phyloP scores from a whole-genome alignment of 1,140 invertebrate species.

The Lordiphosa stackelbergi region DNA sequence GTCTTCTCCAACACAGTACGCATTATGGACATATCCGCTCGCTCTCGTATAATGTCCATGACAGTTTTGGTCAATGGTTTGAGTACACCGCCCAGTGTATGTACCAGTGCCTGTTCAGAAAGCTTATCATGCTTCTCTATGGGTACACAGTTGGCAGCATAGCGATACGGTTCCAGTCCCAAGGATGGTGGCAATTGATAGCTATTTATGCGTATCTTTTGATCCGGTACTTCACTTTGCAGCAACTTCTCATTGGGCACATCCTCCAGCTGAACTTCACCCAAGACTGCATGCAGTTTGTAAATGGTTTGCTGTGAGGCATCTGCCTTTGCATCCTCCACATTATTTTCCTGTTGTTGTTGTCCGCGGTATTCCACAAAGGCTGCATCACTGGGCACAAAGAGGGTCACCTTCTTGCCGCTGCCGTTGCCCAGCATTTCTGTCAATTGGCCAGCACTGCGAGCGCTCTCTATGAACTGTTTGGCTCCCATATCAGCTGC shows the following conservation, averaged over 20 bases:
- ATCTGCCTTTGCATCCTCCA: conserved; percentile 59
- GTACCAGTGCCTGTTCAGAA: conserved; percentile 83
- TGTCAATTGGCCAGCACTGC: conserved; percentile 76
- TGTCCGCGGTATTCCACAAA: conserved; percentile 77
- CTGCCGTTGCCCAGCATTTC: conserved; percentile 76
- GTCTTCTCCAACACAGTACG: conserved; percentile 73
- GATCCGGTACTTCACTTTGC: conserved; percentile 77
- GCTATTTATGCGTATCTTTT: conserved; percentile 81
- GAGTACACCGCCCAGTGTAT: conserved; percentile 82
- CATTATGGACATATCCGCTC: conserved; percentile 74
- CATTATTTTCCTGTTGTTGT: conserved; percentile 64
- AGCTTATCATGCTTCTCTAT: conserved; percentile 77
- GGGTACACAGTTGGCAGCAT: conserved; percentile 80
- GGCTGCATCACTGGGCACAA: conserved; percentile 80
- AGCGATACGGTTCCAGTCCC: conserved; percentile 63
- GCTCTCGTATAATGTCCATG: conserved; percentile 77
- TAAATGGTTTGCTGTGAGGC: conserved; percentile 58
- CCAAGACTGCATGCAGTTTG: conserved; percentile 77
- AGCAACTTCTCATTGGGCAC: conserved; percentile 78
- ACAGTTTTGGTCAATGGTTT: conserved; percentile 78
- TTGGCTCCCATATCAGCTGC: conserved; percentile 79
- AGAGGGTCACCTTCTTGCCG: conserved; percentile 78
- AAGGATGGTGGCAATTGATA: conserved; percentile 78
- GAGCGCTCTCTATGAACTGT: conserved; percentile 79
- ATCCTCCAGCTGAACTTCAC: conserved; percentile 78